These are phyloP conservation scores for Salvelinus namaycush DNA, from an alignment of 2,113 vertebrate species.

Conservation along the genomic window DNA sequence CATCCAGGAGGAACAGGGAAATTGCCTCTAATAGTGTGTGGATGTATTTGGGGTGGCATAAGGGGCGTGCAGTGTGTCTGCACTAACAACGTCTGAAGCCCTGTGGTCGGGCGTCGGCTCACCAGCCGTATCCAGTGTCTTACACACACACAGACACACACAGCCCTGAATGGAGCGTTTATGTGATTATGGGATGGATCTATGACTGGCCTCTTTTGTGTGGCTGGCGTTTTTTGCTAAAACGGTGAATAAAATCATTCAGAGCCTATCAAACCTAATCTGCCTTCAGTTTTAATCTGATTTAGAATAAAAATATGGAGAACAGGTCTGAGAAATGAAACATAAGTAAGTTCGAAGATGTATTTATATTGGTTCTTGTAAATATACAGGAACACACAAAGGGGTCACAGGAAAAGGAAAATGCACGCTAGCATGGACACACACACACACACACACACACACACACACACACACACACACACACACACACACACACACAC, in stretches of 20 bases:
- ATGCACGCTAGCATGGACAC: background rate
- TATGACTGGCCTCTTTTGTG: slow-evolving; percentile 5
- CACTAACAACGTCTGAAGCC: slow-evolving; percentile 71
- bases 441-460: background rate
- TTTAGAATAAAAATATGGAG: slow-evolving; percentile 33
- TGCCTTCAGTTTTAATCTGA: slow-evolving; percentile 42
- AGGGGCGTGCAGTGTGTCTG: slow-evolving; percentile 66
- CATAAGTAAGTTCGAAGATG: background rate
- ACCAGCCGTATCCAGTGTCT: slow-evolving; percentile 55
- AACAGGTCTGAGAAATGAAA: background rate
- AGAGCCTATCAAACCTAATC: slow-evolving; percentile 29
- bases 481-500: background rate
- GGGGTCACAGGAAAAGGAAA: background rate
- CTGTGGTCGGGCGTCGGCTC: slow-evolving; percentile 60
- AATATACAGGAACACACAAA: background rate
- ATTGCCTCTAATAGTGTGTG: slow-evolving; percentile 72
- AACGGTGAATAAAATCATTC: slow-evolving; percentile 39
- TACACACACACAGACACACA: background rate
- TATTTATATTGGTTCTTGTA: slow-evolving; percentile 5
- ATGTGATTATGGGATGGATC: slow-evolving; percentile 19
- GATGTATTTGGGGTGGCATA: slow-evolving; percentile 69
- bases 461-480: background rate
- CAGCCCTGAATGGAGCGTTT: slow-evolving; percentile 51
- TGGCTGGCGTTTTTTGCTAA: slow-evolving; percentile 21
- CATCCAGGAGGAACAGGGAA: slow-evolving; percentile 68